Percentiles rank a stretch among this genome's conserved stretches.
Evolutionary conservation across 2,113 vertebrate genomes (phyloP).

Genomic region (Gnathonemus longibarbis): DNA sequence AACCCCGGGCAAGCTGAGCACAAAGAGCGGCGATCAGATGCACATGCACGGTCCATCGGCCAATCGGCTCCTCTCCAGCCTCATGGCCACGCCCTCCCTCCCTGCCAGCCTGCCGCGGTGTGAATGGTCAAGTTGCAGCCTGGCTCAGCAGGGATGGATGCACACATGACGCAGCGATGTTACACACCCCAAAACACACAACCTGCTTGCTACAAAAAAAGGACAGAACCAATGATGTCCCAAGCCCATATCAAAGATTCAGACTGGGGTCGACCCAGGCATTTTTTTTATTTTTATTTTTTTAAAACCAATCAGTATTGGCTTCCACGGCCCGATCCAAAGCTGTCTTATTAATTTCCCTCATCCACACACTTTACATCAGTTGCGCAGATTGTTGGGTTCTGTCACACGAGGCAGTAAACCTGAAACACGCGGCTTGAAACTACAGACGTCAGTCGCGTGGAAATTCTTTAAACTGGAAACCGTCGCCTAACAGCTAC

Average conservation of each 20-base stretch:
- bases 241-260: neutral
- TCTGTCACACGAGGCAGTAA: neutral
- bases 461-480: neutral
- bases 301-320: neutral
- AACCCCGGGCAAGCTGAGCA: neutral
- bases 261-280: neutral
- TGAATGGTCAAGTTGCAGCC: neutral
- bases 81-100: neutral
- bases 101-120: neutral
- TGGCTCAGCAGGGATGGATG: neutral
- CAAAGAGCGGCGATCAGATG: neutral
- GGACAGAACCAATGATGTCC: neutral
- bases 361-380: neutral
- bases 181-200: neutral
- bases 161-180: neutral
- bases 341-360: neutral
- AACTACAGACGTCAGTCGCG: neutral
- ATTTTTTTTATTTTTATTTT: neutral
- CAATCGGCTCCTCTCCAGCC: neutral
- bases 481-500: neutral
- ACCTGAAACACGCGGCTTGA: neutral
- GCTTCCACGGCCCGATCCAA: neutral
- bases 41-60: neutral
- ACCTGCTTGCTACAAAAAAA: neutral
- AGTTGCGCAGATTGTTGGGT: neutral